phyloP scores from a whole-genome alignment of 2,888 invertebrate genomes.

The Crematogaster levior region DNA sequence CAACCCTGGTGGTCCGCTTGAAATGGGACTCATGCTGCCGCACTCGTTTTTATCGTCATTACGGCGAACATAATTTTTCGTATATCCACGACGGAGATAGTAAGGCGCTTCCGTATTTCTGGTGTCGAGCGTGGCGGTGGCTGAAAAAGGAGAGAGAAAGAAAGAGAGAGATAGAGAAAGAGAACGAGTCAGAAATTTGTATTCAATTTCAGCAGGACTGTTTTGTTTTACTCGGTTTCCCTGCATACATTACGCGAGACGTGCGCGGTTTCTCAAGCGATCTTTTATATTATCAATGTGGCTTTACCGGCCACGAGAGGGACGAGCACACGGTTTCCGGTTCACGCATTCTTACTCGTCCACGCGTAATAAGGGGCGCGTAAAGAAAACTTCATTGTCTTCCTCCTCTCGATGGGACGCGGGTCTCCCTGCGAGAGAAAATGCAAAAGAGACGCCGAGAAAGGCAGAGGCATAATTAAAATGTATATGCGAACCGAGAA shows the following conservation, averaged over 20 bases:
- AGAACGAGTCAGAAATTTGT: conserved; percentile 74
- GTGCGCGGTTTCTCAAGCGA: conserved; percentile 74
- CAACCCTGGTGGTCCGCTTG: conserved; percentile 53
- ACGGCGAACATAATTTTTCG: conserved; percentile 74
- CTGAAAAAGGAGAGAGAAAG: conserved; percentile 39
- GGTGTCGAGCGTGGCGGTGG: conserved; percentile 48
- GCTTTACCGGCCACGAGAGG: conserved; percentile 65
- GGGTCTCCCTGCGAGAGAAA: conserved; percentile 12
- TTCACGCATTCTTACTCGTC: conserved; percentile 32
- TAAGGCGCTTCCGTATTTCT: conserved; percentile 69
- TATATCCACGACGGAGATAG: conserved; percentile 62
- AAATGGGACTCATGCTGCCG: conserved; percentile 70
- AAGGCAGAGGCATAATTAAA: conserved; percentile 40
- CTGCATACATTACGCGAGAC: conserved; percentile 78
- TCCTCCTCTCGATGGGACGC: conserved; percentile 12
- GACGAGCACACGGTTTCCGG: conserved; percentile 25
- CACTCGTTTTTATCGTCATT: conserved; percentile 76
- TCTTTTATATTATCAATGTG: conserved; percentile 78
- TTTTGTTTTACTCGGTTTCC: conserved; percentile 78
- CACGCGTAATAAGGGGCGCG: conserved; percentile 35
- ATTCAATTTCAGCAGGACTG: conserved; percentile 80
- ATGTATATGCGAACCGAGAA: conserved; percentile 31
- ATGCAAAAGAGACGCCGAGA: conserved; percentile 12
- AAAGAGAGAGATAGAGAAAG: conserved; percentile 9
- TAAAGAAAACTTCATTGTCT: conserved; percentile 32